phyloP scores from a whole-genome alignment of 2,797 vertebrate genomes.

The Thunnus albacares region DNA sequence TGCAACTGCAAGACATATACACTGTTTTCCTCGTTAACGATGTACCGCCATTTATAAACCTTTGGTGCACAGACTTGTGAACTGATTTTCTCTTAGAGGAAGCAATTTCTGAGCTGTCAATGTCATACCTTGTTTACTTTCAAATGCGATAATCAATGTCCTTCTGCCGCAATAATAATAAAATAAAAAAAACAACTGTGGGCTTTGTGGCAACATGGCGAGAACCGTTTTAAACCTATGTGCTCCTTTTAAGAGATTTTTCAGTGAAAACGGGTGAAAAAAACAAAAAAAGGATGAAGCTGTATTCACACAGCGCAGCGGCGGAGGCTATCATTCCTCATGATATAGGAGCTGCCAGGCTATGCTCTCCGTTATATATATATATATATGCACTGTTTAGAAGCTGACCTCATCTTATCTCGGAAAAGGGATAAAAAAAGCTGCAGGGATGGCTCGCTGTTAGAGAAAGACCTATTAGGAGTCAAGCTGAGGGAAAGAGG shows the following conservation, averaged over 20 bases:
- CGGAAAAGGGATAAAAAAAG: constrained; percentile 62
- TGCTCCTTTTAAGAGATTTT: neutral
- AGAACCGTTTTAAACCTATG: neutral
- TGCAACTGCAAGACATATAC: no score
- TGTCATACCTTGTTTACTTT: neutral
- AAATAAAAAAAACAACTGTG: neutral
- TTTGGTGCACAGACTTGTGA: no score
- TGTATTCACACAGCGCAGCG: neutral
- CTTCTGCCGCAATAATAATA: neutral
- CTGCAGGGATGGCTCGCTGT: constrained; percentile 48
- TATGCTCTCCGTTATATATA: constrained; percentile 29
- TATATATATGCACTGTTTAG: constrained; percentile 32
- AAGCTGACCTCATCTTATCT: constrained; percentile 62
- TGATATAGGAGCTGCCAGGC: constrained; percentile 33
- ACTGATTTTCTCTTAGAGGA: neutral
- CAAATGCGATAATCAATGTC: neutral
- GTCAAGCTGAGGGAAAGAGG: constrained; percentile 53
- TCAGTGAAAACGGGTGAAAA: constrained; percentile 7
- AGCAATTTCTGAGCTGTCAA: no score
- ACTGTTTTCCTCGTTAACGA: no score
- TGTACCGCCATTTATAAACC: no score
- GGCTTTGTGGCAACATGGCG: neutral
- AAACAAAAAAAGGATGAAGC: neutral
- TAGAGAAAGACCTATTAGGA: constrained; percentile 68
- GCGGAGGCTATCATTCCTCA: constrained; percentile 17